Evolutionary conservation across 2,113 vertebrate species (phyloP).

Genomic region (Semnornis frantzii): DNA sequence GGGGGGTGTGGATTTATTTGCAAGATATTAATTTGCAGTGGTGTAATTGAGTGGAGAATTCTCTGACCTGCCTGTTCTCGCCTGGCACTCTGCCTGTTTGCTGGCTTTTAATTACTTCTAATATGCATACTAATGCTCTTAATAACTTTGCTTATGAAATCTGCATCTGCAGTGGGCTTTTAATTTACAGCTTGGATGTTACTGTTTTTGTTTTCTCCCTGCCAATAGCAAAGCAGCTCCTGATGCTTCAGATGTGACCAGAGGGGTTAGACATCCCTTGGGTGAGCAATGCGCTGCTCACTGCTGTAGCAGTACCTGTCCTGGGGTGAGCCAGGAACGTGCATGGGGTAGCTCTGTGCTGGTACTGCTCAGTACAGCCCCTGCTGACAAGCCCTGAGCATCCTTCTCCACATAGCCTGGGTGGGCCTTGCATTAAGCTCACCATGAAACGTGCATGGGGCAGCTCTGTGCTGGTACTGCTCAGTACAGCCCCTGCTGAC

Average conservation of each 20-base stretch:
- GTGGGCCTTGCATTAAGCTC: background rate
- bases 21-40: background rate
- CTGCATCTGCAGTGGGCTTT: conserved; percentile 24
- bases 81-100: conserved; percentile 19
- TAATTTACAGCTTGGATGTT: conserved; percentile 33
- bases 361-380: background rate
- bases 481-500: background rate
- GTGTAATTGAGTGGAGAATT: conserved; percentile 7
- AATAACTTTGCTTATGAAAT: conserved; percentile 29
- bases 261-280: background rate
- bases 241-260: background rate
- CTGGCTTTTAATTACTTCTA: conserved; percentile 48
- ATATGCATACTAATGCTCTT: conserved; percentile 18
- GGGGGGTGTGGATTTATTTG: conserved; percentile 25
- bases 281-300: background rate
- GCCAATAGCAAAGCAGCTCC: background rate
- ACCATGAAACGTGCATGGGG: background rate
- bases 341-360: fast-evolving
- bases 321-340: background rate
- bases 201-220: conserved; percentile 10
- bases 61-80: background rate
- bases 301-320: background rate
- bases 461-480: fast-evolving
- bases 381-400: background rate
- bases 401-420: background rate